These are phyloP conservation scores for Urocolius indicus DNA, from an alignment of 2,113 vertebrate species.

Conservation along the genomic window DNA sequence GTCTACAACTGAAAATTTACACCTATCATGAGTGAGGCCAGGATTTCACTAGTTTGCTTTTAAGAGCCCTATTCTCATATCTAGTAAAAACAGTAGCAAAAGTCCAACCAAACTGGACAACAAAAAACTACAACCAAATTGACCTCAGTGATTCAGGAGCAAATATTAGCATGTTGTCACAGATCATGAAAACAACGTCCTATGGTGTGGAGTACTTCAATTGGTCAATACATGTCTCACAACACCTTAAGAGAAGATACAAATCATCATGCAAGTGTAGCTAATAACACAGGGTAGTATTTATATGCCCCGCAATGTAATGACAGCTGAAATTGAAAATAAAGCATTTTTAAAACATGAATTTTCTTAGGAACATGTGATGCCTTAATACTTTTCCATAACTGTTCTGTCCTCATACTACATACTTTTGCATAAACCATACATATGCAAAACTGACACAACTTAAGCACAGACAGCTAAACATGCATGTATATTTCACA, in stretches of 20 bases:
- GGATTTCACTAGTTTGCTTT: not conserved
- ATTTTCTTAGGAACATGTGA: not conserved
- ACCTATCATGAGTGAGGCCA: not conserved
- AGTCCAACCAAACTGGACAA: too few relatives aligned
- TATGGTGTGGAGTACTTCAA: not conserved
- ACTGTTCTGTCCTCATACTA: not conserved
- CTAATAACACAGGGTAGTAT: not conserved
- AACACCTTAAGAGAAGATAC: not conserved
- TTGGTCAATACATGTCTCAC: not conserved
- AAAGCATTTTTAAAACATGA: not conserved
- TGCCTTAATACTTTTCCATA: not conserved
- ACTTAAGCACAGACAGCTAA: not conserved
- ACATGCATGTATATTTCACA: not conserved
- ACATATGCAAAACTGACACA: not conserved
- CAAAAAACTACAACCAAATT: too few relatives aligned
- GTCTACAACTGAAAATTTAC: not conserved
- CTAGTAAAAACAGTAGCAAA: not conserved
- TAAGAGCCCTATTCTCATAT: not conserved
- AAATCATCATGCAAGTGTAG: not conserved
- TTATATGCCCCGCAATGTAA: not conserved
- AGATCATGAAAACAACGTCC: not conserved
- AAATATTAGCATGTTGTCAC: not conserved
- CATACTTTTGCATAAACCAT: constrained; percentile 9
- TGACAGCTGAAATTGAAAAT: not conserved
- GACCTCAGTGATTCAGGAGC: not conserved